Conservation (phyloP, 2,888 invertebrate species). For the Thymelicus acteon region DNA sequence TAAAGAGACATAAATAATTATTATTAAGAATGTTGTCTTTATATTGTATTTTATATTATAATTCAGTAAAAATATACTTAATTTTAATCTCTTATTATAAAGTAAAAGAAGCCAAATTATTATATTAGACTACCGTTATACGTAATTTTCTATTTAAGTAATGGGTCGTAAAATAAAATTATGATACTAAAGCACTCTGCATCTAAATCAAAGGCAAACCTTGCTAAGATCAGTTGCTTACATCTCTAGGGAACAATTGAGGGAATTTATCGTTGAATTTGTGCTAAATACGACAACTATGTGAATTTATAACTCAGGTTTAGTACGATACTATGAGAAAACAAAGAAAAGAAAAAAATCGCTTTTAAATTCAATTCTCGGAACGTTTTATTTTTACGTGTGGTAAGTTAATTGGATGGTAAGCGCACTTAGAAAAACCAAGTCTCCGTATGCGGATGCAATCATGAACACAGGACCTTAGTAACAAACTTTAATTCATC, state of each 20-base stretch:
- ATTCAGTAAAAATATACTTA: neutral
- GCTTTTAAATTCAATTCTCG: no score
- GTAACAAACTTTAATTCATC: no score
- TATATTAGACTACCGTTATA: neutral
- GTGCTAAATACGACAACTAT: conserved; percentile 52
- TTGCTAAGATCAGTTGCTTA: conserved; percentile 3
- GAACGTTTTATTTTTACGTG: no score
- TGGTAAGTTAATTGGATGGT: no score
- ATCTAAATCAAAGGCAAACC: conserved; percentile 9
- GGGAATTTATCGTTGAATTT: conserved; percentile 44
- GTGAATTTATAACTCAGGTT: conserved; percentile 46
- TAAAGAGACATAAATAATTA: no score
- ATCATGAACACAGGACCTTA: no score
- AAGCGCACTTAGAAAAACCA: no score
- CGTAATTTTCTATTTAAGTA: conserved; percentile 13
- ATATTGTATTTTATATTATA: neutral
- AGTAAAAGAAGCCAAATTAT: neutral
- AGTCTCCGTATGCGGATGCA: no score
- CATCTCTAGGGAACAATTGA: conserved; percentile 8
- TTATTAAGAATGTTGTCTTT: no score
- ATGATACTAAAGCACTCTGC: conserved; percentile 12
- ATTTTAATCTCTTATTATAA: neutral
- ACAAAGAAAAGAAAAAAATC: no score
- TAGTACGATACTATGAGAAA: no score
- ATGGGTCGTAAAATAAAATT: conserved; percentile 24